These are phyloP conservation scores for Mythimna albipuncta DNA, from an alignment of 2,888 invertebrate species.

Conservation along the genomic window DNA sequence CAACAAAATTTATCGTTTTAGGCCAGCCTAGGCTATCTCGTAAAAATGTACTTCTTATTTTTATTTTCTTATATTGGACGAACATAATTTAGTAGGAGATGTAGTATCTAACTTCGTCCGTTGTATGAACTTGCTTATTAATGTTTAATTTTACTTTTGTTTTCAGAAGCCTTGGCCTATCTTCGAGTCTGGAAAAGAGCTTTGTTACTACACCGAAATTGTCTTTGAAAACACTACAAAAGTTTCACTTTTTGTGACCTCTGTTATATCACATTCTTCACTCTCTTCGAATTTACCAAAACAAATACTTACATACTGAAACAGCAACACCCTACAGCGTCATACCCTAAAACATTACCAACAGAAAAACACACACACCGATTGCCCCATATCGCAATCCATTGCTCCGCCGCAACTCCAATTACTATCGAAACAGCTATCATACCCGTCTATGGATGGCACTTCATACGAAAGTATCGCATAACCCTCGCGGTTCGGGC, in stretches of 20 bases:
- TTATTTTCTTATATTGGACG: not conserved
- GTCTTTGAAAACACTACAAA: not conserved
- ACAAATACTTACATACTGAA: not conserved
- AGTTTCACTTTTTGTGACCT: not conserved
- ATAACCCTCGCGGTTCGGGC: slow-evolving; percentile 46
- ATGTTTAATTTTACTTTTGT: not conserved
- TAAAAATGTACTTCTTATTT: slow-evolving; percentile 15
- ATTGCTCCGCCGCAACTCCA: slow-evolving; percentile 36
- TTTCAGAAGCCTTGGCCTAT: not conserved
- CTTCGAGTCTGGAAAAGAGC: not conserved
- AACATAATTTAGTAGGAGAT: not conserved
- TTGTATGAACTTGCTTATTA: not conserved
- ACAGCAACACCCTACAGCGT: not conserved
- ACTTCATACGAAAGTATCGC: slow-evolving; percentile 54
- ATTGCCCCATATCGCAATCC: slow-evolving; percentile 14
- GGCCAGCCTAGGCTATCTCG: not conserved
- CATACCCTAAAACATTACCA: not conserved
- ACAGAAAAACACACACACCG: slow-evolving; percentile 12
- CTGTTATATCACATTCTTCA: not conserved
- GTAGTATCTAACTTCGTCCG: not conserved
- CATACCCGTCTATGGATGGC: slow-evolving; percentile 46
- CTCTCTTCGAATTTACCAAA: not conserved
- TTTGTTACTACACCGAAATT: not conserved
- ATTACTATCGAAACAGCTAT: slow-evolving; percentile 49
- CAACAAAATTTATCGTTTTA: slow-evolving; percentile 9